Percentiles rank a stretch among this genome's conserved stretches.
These are phyloP conservation scores for Sycobia sp. DNA, from an alignment of 1,140 invertebrate genomes.

Conservation along the genomic window DNA sequence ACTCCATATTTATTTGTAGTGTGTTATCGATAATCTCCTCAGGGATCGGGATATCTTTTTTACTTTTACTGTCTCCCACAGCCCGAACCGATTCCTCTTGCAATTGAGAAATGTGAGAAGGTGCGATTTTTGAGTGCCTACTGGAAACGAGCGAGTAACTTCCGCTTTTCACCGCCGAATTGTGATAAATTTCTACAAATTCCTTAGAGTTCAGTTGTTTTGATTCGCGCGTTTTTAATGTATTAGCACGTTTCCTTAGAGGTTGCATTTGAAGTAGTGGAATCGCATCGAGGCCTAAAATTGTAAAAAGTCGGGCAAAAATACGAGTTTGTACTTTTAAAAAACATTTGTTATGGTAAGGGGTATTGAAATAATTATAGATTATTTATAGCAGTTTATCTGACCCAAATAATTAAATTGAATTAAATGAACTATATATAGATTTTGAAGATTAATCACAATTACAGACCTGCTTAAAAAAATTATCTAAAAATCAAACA, in stretches of 20 bases:
- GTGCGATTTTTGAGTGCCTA: slow-evolving; percentile 41
- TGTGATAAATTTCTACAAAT: slow-evolving; percentile 62
- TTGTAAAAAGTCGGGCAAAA: too few relatives aligned
- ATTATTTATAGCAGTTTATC: too few relatives aligned
- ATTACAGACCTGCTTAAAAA: too few relatives aligned
- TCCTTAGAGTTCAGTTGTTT: slow-evolving; percentile 36
- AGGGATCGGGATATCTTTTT: not conserved
- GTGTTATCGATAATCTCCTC: not conserved
- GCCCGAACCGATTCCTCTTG: not conserved
- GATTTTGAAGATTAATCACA: too few relatives aligned
- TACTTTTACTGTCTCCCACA: not conserved
- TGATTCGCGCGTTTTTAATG: slow-evolving; percentile 3
- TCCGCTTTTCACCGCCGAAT: slow-evolving; percentile 49
- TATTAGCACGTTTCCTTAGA: slow-evolving; percentile 6
- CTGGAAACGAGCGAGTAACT: slow-evolving; percentile 39
- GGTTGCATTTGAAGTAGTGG: not conserved
- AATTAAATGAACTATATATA: not conserved
- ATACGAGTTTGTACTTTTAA: too few relatives aligned
- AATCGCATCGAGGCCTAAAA: slow-evolving; percentile 25
- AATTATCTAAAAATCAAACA: too few relatives aligned
- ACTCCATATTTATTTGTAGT: not conserved
- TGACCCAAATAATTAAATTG: too few relatives aligned
- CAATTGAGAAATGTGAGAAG: not conserved
- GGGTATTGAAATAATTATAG: too few relatives aligned
- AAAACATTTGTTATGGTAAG: too few relatives aligned